Conservation (phyloP, 2,113 vertebrate genomes). For the Fulica atra region DNA sequence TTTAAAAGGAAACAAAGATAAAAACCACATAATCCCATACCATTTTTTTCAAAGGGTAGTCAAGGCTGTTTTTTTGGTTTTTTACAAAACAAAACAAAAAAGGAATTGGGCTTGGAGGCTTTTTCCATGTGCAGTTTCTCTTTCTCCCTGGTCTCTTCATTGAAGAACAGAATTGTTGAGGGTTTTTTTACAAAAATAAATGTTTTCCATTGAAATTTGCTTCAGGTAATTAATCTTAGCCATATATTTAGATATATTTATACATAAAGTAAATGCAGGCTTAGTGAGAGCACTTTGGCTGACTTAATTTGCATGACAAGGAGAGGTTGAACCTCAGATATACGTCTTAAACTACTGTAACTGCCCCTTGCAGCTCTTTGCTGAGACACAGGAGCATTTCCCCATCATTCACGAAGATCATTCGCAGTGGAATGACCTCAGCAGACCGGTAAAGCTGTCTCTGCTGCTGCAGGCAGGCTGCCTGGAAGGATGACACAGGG, state of each 20-base stretch:
- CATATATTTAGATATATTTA: not conserved
- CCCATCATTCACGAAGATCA: not conserved
- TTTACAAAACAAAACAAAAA: not conserved
- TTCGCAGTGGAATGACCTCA: not conserved
- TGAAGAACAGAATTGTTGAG: not conserved
- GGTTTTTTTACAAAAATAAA: not conserved
- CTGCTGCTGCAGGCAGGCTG: not conserved
- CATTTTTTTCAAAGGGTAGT: not conserved
- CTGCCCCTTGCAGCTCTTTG: not conserved
- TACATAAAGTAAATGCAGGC: not conserved
- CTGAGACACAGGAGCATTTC: not conserved
- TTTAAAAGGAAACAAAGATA: not conserved
- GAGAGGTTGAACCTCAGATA: not conserved
- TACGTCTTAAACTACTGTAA: not conserved
- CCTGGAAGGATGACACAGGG: not conserved
- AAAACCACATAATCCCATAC: not conserved
- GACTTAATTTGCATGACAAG: not conserved
- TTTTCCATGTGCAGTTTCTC: not conserved
- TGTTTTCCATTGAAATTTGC: not conserved
- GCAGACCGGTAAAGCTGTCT: not conserved
- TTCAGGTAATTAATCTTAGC: not conserved
- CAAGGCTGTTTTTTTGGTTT: not conserved
- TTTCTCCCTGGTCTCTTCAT: not conserved
- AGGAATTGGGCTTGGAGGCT: not conserved
- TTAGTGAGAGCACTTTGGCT: not conserved